Evolutionary conservation across 2,888 invertebrate species (phyloP), one percentile per base, ranked within the genome.

Genomic region (Capitulum mitella): DNA sequence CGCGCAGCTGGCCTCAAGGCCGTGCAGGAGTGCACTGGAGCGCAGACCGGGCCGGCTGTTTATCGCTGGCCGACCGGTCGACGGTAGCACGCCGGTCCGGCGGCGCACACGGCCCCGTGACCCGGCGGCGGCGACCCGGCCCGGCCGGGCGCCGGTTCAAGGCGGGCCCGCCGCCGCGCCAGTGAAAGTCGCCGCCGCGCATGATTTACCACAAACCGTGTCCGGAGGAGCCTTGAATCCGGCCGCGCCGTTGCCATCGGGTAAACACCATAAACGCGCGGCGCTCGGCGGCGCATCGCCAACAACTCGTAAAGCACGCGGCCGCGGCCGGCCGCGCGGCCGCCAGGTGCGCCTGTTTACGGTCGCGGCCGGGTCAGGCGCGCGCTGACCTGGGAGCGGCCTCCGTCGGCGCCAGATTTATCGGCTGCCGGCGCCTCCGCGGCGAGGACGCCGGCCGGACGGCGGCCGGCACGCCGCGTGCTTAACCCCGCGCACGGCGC

Each of bases 201-300:
- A 37, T 70, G 70, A 70, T 70, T 70, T 70, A 70, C 70, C 70
- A 26, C 40, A 1, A 37, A 22, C 70, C 70, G 70, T 70, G 70
- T 37, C 70, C 70, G 40, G 37, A 12, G 22, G 40, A 37, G 40
- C 70, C 70, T 70, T 70, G 70, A 40, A 70, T 37, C 70, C 40
- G 26, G 70, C 70, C 70, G 64, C 19, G 19, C 26, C 26, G 70
- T 34, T 34, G 14, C 64, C 70, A 26, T 26, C 70, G 70, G 70
- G 70, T 70, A 70, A 70, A 70, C 70, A 70, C 70, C 70, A 26
- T 70, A 70, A 70, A 70, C 37, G 70, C 70, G 70, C 64, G 10
- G 34, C 64, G 32, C 64, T 14, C 64, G 10, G 70, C 40, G 10
- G 14, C 70, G 26, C 37, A 16, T 12, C 70, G 70, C 70, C 70